These are phyloP conservation scores for Drosophila borealis DNA, from an alignment of 2,888 invertebrate species.

Conservation along the genomic window DNA sequence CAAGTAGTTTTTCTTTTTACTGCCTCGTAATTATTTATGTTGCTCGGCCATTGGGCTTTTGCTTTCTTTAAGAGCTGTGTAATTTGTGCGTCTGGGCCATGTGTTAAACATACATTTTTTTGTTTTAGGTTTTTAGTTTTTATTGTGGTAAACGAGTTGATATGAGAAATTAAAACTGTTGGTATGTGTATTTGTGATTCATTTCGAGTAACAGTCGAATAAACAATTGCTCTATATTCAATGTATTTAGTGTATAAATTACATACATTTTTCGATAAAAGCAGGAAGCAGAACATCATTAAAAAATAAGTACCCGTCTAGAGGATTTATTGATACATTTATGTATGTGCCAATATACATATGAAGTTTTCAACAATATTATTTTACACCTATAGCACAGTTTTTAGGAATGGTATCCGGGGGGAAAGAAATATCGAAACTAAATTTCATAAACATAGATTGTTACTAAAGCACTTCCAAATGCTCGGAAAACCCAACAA, in stretches of 20 bases:
- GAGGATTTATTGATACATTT: too few relatives aligned
- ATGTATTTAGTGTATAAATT: too few relatives aligned
- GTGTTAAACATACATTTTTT: constrained; percentile 47
- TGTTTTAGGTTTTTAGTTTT: constrained; percentile 9
- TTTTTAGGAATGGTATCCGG: too few relatives aligned
- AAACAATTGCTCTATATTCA: constrained; percentile 8
- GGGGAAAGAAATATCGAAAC: too few relatives aligned
- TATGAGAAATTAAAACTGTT: constrained; percentile 19
- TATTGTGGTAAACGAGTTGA: constrained; percentile 3
- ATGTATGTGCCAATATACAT: too few relatives aligned
- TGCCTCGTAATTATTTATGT: constrained; percentile 61
- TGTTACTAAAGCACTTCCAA: constrained; percentile 1
- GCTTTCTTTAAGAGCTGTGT: constrained; percentile 51
- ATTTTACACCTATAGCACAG: too few relatives aligned
- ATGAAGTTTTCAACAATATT: too few relatives aligned
- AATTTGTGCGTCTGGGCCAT: constrained; percentile 60
- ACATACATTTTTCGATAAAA: too few relatives aligned
- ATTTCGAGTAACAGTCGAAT: constrained; percentile 8
- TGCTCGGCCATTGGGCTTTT: constrained; percentile 32
- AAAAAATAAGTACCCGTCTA: too few relatives aligned
- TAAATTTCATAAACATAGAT: neutral
- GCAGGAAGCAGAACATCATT: too few relatives aligned
- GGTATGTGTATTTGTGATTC: constrained; percentile 29
- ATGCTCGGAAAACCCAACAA: neutral
- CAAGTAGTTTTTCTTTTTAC: constrained; percentile 58